A percentile compares a stretch with the other conserved stretches of the same genome.
Evolutionary conservation across 2,113 vertebrate species (phyloP).

Genomic region (Petaurus breviceps): DNA sequence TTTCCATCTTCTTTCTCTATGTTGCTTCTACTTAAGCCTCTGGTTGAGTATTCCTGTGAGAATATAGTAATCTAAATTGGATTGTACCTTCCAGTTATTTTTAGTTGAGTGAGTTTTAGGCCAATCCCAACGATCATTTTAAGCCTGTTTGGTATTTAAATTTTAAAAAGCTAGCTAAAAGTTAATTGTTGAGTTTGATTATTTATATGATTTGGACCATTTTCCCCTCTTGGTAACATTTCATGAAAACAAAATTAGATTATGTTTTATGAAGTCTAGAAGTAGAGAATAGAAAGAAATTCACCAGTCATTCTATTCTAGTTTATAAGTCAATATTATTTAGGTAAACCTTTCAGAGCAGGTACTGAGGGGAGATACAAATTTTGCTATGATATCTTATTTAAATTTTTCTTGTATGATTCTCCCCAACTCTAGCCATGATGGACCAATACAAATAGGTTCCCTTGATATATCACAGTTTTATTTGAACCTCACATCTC

Average conservation of each 20-base stretch:
- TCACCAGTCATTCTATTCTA: not conserved
- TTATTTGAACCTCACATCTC: conserved; percentile 57
- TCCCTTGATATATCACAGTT: not conserved
- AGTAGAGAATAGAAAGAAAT: not conserved
- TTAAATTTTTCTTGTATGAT: conserved; percentile 11
- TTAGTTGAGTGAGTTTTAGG: conserved; percentile 51
- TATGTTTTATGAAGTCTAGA: not conserved
- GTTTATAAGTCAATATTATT: not conserved
- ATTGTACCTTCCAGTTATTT: conserved; percentile 51
- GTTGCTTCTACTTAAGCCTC: not conserved
- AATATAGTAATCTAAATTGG: conserved; percentile 45
- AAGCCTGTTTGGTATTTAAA: conserved; percentile 61
- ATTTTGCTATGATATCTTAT: not conserved
- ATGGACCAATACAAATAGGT: not conserved
- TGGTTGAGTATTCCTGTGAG: conserved; percentile 22
- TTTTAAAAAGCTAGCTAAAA: conserved; percentile 60
- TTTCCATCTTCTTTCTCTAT: conserved; percentile 8
- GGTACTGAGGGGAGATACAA: not conserved
- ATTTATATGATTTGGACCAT: conserved; percentile 56
- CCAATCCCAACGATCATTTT: conserved; percentile 67
- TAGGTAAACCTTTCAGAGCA: conserved; percentile 11
- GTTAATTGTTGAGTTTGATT: conserved; percentile 73
- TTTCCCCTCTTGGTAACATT: conserved; percentile 43
- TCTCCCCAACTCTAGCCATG: not conserved
- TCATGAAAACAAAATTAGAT: conserved; percentile 36